These are phyloP conservation scores for Isoperla grammatica DNA, from an alignment of 2,888 invertebrate genomes.

Conservation along the genomic window DNA sequence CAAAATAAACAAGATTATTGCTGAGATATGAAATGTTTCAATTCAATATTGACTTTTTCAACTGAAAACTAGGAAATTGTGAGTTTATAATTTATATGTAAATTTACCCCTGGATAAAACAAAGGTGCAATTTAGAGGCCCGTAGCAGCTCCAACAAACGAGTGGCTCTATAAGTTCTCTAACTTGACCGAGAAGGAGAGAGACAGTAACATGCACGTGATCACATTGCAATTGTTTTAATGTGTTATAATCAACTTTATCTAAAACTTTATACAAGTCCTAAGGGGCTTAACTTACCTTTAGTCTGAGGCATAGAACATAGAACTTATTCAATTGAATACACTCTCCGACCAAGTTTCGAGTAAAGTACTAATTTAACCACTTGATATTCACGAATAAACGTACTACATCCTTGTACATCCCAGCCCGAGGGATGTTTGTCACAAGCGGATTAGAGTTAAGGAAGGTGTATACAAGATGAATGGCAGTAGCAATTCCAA, in stretches of 20 bases:
- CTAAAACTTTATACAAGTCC: not conserved
- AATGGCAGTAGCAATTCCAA: conserved; percentile 9
- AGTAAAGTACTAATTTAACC: conserved; percentile 9
- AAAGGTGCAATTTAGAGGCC: not conserved
- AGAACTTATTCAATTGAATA: conserved; percentile 3
- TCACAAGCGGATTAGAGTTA: conserved; percentile 9
- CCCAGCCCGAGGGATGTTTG: not conserved
- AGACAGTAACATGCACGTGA: not conserved
- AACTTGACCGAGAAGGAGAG: too few relatives aligned
- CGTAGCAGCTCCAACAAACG: too few relatives aligned
- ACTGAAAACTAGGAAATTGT: not conserved
- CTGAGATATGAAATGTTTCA: not conserved
- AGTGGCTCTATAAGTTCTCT: too few relatives aligned
- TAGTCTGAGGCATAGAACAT: not conserved
- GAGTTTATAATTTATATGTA: not conserved
- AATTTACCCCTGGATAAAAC: not conserved
- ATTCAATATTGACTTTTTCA: conserved; percentile 6
- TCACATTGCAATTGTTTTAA: not conserved
- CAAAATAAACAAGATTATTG: conserved; percentile 5
- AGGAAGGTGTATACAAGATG: not conserved
- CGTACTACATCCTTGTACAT: not conserved
- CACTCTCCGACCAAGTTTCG: conserved; percentile 5
- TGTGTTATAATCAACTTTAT: conserved; percentile 7
- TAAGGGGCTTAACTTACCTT: not conserved
- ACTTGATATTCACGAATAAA: not conserved